phyloP scores from a whole-genome alignment of 2,888 invertebrate genomes.

The Drosophila vallismaia region DNA sequence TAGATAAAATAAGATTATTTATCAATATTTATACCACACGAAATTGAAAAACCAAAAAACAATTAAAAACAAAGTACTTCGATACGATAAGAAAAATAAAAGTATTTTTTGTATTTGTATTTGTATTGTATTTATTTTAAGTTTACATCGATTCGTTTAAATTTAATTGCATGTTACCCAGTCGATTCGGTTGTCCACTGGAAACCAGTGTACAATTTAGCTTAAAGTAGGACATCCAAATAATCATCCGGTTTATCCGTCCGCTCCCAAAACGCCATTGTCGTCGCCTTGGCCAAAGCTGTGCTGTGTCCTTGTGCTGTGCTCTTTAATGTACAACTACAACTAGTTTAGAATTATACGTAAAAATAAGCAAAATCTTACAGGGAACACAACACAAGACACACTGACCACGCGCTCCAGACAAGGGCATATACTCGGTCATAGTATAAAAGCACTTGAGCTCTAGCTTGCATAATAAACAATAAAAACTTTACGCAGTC shows the following conservation, averaged over 20 bases:
- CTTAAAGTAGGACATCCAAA: slow-evolving; percentile 61
- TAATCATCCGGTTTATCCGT: slow-evolving; percentile 21
- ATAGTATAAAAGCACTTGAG: slow-evolving; percentile 14
- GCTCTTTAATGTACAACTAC: slow-evolving; percentile 66
- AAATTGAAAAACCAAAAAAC: too few species aligned
- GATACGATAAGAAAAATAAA: slow-evolving; percentile 10
- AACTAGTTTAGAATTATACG: slow-evolving; percentile 70
- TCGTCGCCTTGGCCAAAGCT: slow-evolving; percentile 15
- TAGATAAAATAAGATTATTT: slow-evolving; percentile 33
- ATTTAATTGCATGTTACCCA: slow-evolving; percentile 70
- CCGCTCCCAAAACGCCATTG: slow-evolving; percentile 20
- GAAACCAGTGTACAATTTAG: slow-evolving; percentile 62
- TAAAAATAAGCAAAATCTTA: slow-evolving; percentile 77
- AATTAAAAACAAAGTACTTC: background rate
- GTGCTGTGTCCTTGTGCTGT: slow-evolving; percentile 52
- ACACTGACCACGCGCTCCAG: slow-evolving; percentile 31
- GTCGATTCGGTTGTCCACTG: slow-evolving; percentile 63
- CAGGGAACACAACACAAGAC: slow-evolving; percentile 58
- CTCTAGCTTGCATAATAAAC: slow-evolving; percentile 69
- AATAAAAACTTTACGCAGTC: slow-evolving; percentile 76
- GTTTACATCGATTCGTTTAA: slow-evolving; percentile 59
- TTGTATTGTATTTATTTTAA: slow-evolving; percentile 64
- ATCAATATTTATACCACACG: slow-evolving; percentile 4
- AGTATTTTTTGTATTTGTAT: slow-evolving; percentile 43
- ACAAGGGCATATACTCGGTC: slow-evolving; percentile 2